These are phyloP conservation scores for Simalia tracyae DNA, from an alignment of 2,797 vertebrate species.

Conservation along the genomic window DNA sequence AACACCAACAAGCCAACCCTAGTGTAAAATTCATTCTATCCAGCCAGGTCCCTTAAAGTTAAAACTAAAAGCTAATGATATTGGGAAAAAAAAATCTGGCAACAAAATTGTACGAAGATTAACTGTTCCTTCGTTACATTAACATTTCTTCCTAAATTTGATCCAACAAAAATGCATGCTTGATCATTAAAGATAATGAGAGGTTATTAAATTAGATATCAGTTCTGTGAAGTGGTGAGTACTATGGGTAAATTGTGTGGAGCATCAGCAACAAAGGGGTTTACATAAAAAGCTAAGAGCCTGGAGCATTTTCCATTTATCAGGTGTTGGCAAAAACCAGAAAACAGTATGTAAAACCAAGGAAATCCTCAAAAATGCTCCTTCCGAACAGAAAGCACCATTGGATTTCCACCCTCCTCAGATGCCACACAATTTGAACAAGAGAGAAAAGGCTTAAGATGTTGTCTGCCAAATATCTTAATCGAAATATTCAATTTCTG, in stretches of 20 bases:
- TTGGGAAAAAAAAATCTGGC: neutral
- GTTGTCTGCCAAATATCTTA: slow-evolving; percentile 45
- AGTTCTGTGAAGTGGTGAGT: slow-evolving; percentile 53
- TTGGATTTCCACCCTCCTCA: neutral
- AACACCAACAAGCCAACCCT: neutral
- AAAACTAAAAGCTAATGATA: neutral
- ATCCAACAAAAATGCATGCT: neutral
- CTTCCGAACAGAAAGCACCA: slow-evolving; percentile 28
- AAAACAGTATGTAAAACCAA: slow-evolving; percentile 49
- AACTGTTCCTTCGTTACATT: neutral
- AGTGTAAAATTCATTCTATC: neutral
- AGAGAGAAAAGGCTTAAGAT: slow-evolving; percentile 37
- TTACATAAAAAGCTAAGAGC: slow-evolving; percentile 56
- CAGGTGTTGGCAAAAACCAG: slow-evolving; percentile 58
- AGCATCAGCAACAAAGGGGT: slow-evolving; percentile 55
- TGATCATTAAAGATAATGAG: slow-evolving; percentile 23
- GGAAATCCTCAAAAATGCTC: slow-evolving; percentile 35
- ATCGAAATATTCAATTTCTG: slow-evolving; percentile 48
- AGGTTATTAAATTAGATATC: slow-evolving; percentile 48
- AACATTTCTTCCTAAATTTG: slow-evolving; percentile 13
- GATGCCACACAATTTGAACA: slow-evolving; percentile 2
- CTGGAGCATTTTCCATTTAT: slow-evolving; percentile 58
- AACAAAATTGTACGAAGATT: neutral
- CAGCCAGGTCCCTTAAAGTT: neutral
- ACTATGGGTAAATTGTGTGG: slow-evolving; percentile 42